A percentile compares a stretch with the other conserved stretches of the same genome.
phyloP scores from a whole-genome alignment of 2,888 invertebrate genomes.

The Cheilosia vulpina region DNA sequence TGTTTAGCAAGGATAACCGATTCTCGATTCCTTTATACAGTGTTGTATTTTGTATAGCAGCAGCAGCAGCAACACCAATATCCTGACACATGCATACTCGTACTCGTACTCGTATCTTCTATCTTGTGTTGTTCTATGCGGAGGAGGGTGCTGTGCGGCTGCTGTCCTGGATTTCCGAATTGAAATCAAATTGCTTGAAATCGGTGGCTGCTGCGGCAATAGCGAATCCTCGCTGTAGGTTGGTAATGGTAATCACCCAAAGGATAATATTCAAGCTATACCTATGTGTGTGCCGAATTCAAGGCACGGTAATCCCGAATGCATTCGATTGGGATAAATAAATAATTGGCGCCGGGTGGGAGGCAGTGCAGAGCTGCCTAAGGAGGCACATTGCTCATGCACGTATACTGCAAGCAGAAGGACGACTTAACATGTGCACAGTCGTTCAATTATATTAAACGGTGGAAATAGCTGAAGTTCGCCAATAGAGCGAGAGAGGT shows the following conservation, averaged over 20 bases:
- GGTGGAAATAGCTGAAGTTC: conserved; percentile 49
- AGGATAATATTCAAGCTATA: conserved; percentile 59
- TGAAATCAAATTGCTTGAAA: conserved; percentile 53
- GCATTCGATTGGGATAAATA: conserved; percentile 70
- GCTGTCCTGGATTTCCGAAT: conserved; percentile 60
- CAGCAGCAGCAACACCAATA: conserved; percentile 59
- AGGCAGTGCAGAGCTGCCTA: not conserved
- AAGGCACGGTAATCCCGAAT: conserved; percentile 57
- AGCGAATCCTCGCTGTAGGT: conserved; percentile 37
- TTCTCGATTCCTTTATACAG: conserved; percentile 52
- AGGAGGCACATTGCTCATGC: conserved; percentile 7
- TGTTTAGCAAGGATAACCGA: conserved; percentile 65
- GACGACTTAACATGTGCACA: conserved; percentile 43
- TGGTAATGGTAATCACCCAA: conserved; percentile 62
- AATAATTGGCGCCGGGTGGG: conserved; percentile 36
- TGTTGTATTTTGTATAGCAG: conserved; percentile 13
- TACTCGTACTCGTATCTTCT: not conserved
- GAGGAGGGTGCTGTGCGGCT: conserved; percentile 33
- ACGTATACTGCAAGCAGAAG: conserved; percentile 39
- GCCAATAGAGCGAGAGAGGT: conserved; percentile 62
- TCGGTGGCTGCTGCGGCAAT: conserved; percentile 49
- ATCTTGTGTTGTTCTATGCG: conserved; percentile 20
- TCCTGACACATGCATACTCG: conserved; percentile 53
- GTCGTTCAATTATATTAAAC: conserved; percentile 64
- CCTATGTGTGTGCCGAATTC: conserved; percentile 36